Evolutionary conservation across 2,113 vertebrate species (phyloP).

Genomic region (human (Homo sapiens)): DNA sequence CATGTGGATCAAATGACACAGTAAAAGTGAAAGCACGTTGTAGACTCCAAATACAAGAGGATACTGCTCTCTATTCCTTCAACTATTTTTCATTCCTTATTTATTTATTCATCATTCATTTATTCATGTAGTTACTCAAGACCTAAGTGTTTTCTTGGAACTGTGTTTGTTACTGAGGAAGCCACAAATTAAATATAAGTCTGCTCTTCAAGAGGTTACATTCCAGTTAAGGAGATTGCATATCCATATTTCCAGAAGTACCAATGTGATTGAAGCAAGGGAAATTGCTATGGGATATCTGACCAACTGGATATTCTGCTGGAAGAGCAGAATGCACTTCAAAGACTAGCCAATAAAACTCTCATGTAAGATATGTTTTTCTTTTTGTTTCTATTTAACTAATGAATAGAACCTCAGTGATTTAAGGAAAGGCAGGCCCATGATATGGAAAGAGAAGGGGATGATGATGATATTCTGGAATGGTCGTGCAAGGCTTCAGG

Average conservation of each 20-base stretch:
- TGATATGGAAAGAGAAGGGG: neutral
- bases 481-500: neutral
- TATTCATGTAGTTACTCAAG: neutral
- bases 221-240: neutral
- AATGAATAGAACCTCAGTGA: neutral
- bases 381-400: conserved; percentile 10
- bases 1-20: neutral
- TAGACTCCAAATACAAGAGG: neutral
- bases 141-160: conserved; percentile 27
- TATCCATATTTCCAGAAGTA: neutral
- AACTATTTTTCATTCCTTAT: neutral
- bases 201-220: neutral
- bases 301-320: neutral
- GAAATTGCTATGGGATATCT: neutral
- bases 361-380: neutral
- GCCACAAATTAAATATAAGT: neutral
- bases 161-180: neutral
- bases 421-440: neutral
- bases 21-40: neutral
- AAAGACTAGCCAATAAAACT: neutral
- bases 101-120: conserved; percentile 26
- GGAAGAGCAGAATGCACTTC: neutral
- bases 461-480: neutral
- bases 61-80: neutral
- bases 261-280: neutral